phyloP scores from a whole-genome alignment of 2,888 invertebrate genomes.

The Lithodes maja region DNA sequence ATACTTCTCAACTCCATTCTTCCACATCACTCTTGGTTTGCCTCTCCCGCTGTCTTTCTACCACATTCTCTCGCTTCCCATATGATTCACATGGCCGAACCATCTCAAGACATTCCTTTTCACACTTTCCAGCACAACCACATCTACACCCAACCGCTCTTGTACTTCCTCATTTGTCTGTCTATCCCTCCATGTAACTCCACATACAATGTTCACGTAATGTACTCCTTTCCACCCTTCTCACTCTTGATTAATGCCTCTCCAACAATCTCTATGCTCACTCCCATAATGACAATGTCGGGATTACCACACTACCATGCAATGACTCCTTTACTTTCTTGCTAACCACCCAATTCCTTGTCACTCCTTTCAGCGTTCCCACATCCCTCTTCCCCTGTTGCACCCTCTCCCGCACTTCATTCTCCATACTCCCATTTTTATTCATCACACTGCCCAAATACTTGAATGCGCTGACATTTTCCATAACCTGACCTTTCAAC shows the following conservation, averaged over 20 bases:
- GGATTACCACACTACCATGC: neutral
- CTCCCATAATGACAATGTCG: neutral
- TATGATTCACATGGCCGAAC: neutral
- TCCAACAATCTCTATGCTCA: neutral
- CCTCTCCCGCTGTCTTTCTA: neutral
- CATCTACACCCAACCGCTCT: neutral
- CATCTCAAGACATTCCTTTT: neutral
- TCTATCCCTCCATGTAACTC: neutral
- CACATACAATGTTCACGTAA: neutral
- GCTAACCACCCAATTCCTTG: neutral
- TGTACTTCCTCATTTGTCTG: neutral
- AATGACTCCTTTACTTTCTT: neutral
- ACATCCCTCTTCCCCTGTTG: neutral
- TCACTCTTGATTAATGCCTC: neutral
- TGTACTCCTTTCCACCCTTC: neutral
- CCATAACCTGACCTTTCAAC: too few relatives aligned
- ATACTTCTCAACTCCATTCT: neutral
- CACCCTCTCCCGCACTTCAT: neutral
- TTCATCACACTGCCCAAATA: neutral
- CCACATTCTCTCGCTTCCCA: neutral
- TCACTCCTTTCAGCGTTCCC: neutral
- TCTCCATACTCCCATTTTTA: neutral
- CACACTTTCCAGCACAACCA: neutral
- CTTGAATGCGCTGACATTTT: too few relatives aligned
- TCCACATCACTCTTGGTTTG: neutral